Base-by-base conservation (phyloP, 1,140 invertebrate genomes). In the Brevipalpus yothersi region DNA sequence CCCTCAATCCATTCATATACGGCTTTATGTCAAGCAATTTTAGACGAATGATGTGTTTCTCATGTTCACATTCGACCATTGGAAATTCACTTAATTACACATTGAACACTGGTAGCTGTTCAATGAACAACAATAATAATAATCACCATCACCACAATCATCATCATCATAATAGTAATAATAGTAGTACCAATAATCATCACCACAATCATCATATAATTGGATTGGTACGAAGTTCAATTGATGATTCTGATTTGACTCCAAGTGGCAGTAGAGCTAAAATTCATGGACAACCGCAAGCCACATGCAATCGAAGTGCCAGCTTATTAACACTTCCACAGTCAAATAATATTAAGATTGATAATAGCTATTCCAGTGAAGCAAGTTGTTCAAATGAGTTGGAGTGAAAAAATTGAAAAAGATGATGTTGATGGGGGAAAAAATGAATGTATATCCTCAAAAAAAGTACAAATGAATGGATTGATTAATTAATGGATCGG, bases 1-100 rank as follows among this genome's bases (percentile, higher is more conserved):
- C 73, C 62, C 65, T 75, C 40, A 77, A 77, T 66, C 75, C 75
- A 8, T 65, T 77, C 62, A 72, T 77, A 60, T 77, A 77, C 64
- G 72, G 72, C 7, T 73, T 76, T 65, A 77, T 76, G 75, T 76
- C 75, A 8, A 72, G 69, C 60, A 75, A 74, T 55, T 77, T 77
- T 64, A 65, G 75, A 10, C 63, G 67, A 12, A 71, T 72, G 55
- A 68, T 75, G 66, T 64, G 65, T 1, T 62, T 58, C 19, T 61
- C 59, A 31, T 65, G 63, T 59, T 56, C 58, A 40, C 59, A 59
- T 42, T 47, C 58, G 17, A 31, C 45, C 13, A 56, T 43, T 17
- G 49, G 12, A n/a, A 51, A 51, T 10, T 51, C 49, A 17, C n/a
- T 51, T 17, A 51, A 51, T 51, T 51, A 51, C n/a, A 17, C 21